A percentile compares a stretch with the other conserved stretches of the same genome.
These are phyloP conservation scores for Elaphurus davidianus DNA, from an alignment of 2,113 vertebrate genomes.

Conservation along the genomic window DNA sequence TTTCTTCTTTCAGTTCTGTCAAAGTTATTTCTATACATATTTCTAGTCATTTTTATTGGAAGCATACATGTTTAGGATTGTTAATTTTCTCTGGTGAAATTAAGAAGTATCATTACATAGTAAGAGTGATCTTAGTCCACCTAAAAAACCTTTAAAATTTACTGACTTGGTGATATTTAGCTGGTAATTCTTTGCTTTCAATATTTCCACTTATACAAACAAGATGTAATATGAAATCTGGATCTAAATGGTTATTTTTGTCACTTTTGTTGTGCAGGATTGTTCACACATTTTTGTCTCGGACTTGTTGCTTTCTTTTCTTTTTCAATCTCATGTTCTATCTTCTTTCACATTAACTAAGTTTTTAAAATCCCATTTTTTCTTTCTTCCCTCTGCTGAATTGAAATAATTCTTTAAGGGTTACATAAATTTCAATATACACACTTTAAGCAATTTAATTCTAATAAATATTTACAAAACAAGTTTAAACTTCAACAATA, in stretches of 20 bases:
- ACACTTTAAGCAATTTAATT: background rate
- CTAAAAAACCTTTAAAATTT: background rate
- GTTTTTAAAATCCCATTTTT: background rate
- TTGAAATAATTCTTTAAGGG: background rate
- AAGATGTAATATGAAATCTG: background rate
- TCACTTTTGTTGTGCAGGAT: background rate
- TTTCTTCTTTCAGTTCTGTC: background rate
- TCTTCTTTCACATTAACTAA: background rate
- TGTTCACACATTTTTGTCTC: background rate
- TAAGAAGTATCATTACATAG: background rate
- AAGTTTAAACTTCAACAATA: background rate
- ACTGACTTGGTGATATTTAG: background rate
- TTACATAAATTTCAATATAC: background rate
- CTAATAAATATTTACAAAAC: background rate
- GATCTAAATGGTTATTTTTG: background rate
- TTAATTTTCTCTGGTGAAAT: background rate
- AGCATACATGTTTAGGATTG: background rate
- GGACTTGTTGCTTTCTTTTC: background rate
- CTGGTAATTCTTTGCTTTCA: background rate
- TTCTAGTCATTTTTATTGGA: background rate
- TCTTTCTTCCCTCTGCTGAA: background rate
- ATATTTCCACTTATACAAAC: background rate
- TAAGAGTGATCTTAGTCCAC: background rate
- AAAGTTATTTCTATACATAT: background rate
- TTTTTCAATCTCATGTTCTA: background rate